phyloP scores from a whole-genome alignment of 2,797 vertebrate species.

The Coregonus ussuriensis region DNA sequence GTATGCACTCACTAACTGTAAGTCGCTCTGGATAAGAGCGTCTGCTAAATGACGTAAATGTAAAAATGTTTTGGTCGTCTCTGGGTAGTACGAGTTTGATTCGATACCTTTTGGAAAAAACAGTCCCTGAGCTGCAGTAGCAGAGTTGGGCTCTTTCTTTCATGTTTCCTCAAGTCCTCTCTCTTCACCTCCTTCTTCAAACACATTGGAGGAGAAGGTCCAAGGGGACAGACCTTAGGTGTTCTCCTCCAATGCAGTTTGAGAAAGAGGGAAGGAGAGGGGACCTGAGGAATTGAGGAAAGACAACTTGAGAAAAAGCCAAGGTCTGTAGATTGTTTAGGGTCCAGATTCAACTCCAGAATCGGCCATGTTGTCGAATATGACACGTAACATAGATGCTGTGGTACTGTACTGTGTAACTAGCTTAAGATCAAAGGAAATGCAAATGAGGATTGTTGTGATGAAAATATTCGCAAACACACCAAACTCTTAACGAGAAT shows the following conservation, averaged over 20 bases:
- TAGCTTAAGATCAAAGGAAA: not conserved
- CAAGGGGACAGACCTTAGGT: too few relatives aligned
- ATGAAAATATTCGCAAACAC: not conserved
- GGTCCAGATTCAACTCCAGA: not conserved
- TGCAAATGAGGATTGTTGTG: not conserved
- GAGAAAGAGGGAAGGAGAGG: too few relatives aligned
- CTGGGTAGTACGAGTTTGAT: slow-evolving; percentile 65
- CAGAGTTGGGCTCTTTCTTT: slow-evolving; percentile 22
- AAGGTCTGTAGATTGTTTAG: not conserved
- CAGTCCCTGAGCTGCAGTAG: not conserved
- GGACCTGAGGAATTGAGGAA: not conserved
- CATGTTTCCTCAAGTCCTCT: not conserved
- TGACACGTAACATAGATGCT: not conserved
- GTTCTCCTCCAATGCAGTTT: too few relatives aligned
- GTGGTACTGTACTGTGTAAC: not conserved
- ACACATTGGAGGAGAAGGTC: too few relatives aligned
- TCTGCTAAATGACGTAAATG: too few relatives aligned
- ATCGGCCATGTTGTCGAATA: not conserved
- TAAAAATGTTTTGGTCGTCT: slow-evolving; percentile 40
- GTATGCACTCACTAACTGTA: too few relatives aligned
- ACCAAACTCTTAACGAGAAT: not conserved
- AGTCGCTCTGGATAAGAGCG: too few relatives aligned
- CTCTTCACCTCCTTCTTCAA: too few relatives aligned
- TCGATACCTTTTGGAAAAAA: slow-evolving; percentile 35
- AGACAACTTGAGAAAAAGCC: not conserved